phyloP scores from a whole-genome alignment of 53 echinoderm and acorn worm species.

The Luidia sarsii region DNA sequence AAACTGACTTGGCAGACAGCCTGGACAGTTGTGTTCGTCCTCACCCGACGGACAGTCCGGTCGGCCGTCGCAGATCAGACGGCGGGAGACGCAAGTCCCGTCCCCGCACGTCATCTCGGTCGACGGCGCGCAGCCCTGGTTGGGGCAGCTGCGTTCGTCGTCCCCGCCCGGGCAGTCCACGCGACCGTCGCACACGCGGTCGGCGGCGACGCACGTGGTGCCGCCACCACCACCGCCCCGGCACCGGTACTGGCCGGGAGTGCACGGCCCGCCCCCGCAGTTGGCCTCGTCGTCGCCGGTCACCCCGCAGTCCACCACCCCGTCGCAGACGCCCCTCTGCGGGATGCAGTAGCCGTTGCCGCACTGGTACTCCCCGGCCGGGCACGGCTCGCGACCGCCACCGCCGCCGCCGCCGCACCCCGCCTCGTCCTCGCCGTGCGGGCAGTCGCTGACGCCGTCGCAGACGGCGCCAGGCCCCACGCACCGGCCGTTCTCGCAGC shows the following conservation, averaged over 20 bases:
- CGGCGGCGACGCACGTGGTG: not conserved
- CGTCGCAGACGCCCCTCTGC: constrained; percentile 41
- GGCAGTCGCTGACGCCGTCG: not conserved
- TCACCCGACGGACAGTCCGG: constrained; percentile 19
- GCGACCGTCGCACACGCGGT: constrained; percentile 35
- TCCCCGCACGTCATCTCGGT: not conserved
- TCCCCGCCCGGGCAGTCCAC: constrained; percentile 33
- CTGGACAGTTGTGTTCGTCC: constrained; percentile 33
- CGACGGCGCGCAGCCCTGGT: not conserved
- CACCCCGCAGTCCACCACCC: constrained; percentile 24
- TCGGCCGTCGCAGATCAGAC: constrained; percentile 44
- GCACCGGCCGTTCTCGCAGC: constrained; percentile 12
- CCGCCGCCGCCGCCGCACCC: not conserved
- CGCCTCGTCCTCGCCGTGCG: constrained; percentile 6
- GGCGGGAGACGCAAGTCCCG: constrained; percentile 2
- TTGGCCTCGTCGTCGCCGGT: constrained; percentile 36
- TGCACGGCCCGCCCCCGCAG: constrained; percentile 8
- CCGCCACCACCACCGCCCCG: not conserved
- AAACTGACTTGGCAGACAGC: not conserved
- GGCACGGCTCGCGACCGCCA: not conserved
- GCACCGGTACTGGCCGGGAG: constrained; percentile 13
- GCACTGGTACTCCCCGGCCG: constrained; percentile 9
- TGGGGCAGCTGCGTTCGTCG: constrained; percentile 20
- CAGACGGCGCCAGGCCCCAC: not conserved
- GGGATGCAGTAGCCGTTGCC: constrained; percentile 37